A percentile compares a stretch with the other conserved stretches of the same genome.
Conservation (phyloP, 2,888 invertebrate genomes). For the Aleiodes alternator region DNA sequence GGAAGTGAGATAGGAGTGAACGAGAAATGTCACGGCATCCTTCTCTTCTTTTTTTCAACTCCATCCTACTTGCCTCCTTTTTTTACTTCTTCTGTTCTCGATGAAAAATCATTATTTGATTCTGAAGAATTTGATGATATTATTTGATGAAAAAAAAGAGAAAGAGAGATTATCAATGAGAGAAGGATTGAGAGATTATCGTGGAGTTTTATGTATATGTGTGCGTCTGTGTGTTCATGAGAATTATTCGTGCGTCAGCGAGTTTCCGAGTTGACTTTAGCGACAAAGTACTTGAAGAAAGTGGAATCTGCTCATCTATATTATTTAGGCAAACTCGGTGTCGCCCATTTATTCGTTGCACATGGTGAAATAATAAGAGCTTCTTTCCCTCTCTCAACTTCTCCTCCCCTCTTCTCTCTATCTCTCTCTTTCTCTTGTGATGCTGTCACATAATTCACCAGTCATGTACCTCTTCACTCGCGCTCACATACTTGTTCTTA, state of each 20-base stretch:
- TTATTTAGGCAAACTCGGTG: slow-evolving; percentile 1
- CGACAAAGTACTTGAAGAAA: slow-evolving; percentile 8
- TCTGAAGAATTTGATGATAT: slow-evolving; percentile 3
- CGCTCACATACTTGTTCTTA: slow-evolving; percentile 8
- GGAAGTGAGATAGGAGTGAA: slow-evolving; percentile 44
- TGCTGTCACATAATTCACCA: slow-evolving; percentile 5
- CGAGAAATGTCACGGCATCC: slow-evolving; percentile 41
- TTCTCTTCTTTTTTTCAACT: slow-evolving; percentile 27
- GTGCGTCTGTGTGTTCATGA: slow-evolving; percentile 16
- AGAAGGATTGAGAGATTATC: neutral
- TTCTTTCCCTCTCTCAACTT: neutral
- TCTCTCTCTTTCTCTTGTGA: too few species aligned
- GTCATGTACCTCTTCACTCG: slow-evolving; percentile 21
- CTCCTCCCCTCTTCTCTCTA: too few species aligned
- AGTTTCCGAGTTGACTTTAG: slow-evolving; percentile 18
- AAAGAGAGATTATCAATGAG: neutral
- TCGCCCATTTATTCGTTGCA: neutral
- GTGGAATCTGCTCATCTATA: slow-evolving; percentile 6
- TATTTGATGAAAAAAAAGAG: neutral
- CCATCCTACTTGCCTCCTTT: too few species aligned
- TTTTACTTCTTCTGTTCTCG: slow-evolving; percentile 38
- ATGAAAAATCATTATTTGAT: slow-evolving; percentile 37
- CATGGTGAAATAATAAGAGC: slow-evolving; percentile 11
- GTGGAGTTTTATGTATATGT: neutral
- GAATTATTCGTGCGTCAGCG: slow-evolving; percentile 38